These are phyloP conservation scores for Lutjanus campechanus DNA, from an alignment of 2,797 vertebrate species.

Conservation along the genomic window DNA sequence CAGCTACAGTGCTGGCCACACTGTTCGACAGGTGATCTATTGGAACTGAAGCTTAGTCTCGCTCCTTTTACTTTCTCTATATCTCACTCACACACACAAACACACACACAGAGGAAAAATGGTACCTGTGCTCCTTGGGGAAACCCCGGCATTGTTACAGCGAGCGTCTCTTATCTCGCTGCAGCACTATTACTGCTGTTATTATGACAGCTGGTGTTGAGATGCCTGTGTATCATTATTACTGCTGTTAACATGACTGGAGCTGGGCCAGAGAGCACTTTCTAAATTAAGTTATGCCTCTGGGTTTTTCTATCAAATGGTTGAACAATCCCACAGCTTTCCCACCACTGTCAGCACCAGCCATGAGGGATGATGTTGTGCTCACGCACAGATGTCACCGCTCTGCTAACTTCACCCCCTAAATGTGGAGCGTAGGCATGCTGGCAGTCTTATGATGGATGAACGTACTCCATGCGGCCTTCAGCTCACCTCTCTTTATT, in stretches of 20 bases:
- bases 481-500: conserved; percentile 40
- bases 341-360: conserved; percentile 14
- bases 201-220: conserved; percentile 51
- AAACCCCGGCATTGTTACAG: conserved; percentile 18
- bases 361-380: conserved; percentile 39
- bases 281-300: conserved; percentile 45
- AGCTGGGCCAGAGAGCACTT: conserved; percentile 18
- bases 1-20: not conserved
- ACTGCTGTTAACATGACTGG: conserved; percentile 44
- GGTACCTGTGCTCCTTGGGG: conserved; percentile 16
- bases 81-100: not conserved
- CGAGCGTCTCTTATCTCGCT: conserved; percentile 2
- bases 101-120: conserved; percentile 20
- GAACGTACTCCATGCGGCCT: conserved; percentile 16
- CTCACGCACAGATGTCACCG: conserved; percentile 42
- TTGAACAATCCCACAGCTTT: conserved; percentile 23
- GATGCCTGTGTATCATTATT: conserved; percentile 52
- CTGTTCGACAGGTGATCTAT: not conserved
- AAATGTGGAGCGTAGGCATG: conserved; percentile 27
- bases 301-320: conserved; percentile 24
- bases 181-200: conserved; percentile 29
- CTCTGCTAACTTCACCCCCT: conserved; percentile 28
- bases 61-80: not conserved
- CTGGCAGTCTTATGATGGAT: conserved; percentile 43
- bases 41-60: conserved; percentile 3